These are phyloP conservation scores for Chiloscyllium punctatum DNA, from an alignment of 2,797 vertebrate genomes.

Conservation along the genomic window DNA sequence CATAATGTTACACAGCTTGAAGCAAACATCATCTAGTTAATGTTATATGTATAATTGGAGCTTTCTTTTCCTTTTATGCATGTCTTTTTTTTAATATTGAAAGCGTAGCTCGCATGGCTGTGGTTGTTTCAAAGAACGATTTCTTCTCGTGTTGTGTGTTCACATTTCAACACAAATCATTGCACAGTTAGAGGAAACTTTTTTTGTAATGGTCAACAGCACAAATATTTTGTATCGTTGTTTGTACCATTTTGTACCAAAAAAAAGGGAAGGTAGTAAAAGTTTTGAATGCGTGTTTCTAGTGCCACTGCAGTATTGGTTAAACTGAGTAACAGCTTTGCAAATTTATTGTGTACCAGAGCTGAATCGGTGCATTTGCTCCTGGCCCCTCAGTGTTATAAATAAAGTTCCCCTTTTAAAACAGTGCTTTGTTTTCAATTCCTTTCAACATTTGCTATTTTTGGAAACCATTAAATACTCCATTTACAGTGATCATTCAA, in stretches of 20 bases:
- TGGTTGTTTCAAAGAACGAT: conserved; percentile 65
- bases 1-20: conserved; percentile 70
- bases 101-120: conserved; percentile 73
- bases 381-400: conserved; percentile 72
- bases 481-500: not conserved
- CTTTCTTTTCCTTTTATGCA: conserved; percentile 63
- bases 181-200: conserved; percentile 63
- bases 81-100: conserved; percentile 73
- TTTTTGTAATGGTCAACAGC: conserved; percentile 96
- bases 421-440: conserved; percentile 48
- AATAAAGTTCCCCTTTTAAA: conserved; percentile 83
- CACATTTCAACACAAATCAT: conserved; percentile 59
- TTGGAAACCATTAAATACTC: not conserved
- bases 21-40: conserved; percentile 55
- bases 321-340: conserved; percentile 72
- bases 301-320: conserved; percentile 78
- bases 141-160: conserved; percentile 61
- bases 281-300: conserved; percentile 81
- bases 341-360: conserved; percentile 73
- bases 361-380: conserved; percentile 62
- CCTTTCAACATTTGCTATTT: conserved; percentile 40
- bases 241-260: conserved; percentile 98
- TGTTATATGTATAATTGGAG: conserved; percentile 61
- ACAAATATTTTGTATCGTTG: conserved; percentile 98
- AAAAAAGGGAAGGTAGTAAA: conserved; percentile 56